Evolutionary conservation across 2,797 vertebrate species (phyloP), one percentile per base, ranked within the genome.

Genomic region (Pseudopleuronectes americanus): DNA sequence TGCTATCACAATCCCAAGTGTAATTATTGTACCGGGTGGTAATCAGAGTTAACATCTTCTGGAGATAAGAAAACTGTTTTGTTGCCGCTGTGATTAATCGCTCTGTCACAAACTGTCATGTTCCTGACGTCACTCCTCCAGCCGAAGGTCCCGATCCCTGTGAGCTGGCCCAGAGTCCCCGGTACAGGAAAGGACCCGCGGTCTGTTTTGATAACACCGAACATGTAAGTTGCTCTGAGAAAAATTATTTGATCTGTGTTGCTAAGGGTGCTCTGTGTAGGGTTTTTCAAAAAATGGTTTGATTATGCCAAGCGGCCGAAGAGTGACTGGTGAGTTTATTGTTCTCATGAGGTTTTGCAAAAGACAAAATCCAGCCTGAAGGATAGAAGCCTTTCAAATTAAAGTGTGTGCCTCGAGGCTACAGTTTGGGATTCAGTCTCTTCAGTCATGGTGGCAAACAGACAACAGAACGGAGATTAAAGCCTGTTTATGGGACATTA

Each of bases 71-170:
- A 41, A 41, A 41, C 0, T 1, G 10, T 4, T 12, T 41, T 48
- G 12, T 61, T 33, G 26, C 24, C 55, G 43, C 12, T 56, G 4
- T 38, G 62, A 31, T 3, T 36, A 3, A 33, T 54, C 31, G 8
- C 14, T 17, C 17, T 22, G 23, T 56, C 22, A 8, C 4, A 51
- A 62, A 68, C 12, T n/a, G 19, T 80, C 54, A 38, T 63, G 21
- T 61, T 94, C 94, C 95, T 96, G 95, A 97, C 92, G 31, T 17
- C 3, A 57, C 55, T 48, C 41, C 26, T 76, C 79, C 85, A 97
- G 97, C 97, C 88, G 84, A 95, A 6, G 97, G 97, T 36, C 98
- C 97, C 2, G 83, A 99, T 83, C 96, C 96, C 8, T 99, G 98
- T 58, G 87, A 93, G 51, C 88, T 97, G 87, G 96, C 97, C 49